Conservation (phyloP, 2,113 vertebrate genomes). For the Pan paniscus region DNA sequence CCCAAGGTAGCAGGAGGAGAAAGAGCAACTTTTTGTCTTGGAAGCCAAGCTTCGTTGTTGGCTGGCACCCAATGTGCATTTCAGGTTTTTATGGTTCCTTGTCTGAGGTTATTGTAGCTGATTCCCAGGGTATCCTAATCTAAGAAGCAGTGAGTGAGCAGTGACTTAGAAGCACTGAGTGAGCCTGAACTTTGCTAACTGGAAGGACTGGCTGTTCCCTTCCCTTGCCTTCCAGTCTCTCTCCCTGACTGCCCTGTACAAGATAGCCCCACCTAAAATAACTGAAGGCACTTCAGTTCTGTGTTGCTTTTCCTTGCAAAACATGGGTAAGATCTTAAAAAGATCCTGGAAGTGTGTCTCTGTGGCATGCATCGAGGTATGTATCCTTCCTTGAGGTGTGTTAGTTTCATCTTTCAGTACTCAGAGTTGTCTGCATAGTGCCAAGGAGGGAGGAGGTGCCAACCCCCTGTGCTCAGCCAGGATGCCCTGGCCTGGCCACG, state of each 20-base stretch:
- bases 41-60: not conserved
- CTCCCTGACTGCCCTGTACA: not conserved
- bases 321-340: not conserved
- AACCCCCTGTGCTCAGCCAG: too few relatives aligned
- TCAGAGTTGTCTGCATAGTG: not conserved
- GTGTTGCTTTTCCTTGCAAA: not conserved
- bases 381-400: not conserved
- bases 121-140: not conserved
- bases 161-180: too few relatives aligned
- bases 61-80: not conserved
- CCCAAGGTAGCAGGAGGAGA: not conserved
- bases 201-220: not conserved
- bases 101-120: not conserved
- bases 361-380: too few relatives aligned
- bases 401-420: not conserved
- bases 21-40: not conserved
- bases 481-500: not conserved
- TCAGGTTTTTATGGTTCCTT: not conserved
- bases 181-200: constrained; percentile 11
- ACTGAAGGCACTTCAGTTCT: not conserved
- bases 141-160: accelerated
- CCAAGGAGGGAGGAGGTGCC: not conserved
- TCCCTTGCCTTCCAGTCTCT: not conserved
- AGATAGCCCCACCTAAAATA: not conserved
- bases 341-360: not conserved